Evolutionary conservation across 2,113 vertebrate genomes (phyloP), one percentile per base, ranked within the genome.

Genomic region (Acanthochromis polyacanthus): DNA sequence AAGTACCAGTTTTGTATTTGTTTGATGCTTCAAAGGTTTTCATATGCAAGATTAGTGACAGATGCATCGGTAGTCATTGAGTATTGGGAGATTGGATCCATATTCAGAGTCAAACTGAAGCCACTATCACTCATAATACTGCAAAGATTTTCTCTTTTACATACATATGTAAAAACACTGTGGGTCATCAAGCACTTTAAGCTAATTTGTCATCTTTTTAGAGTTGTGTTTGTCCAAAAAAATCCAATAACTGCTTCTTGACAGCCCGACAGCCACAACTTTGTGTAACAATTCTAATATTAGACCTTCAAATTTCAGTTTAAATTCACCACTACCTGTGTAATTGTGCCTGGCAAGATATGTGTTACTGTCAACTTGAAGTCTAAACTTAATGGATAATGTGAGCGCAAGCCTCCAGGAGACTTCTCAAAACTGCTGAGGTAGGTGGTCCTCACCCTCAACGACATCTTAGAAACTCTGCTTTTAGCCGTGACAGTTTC

Each of bases 341-440:
- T 66, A 80, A 59, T 45, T 71, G 28, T 7, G 16, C 64, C 65
- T 57, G 60, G 46, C 15, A 48, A 72, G 55, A 55, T 53, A 69
- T 69, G 36, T 56, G 25, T 64, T 72, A 52, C 59, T 71, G 72
- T 76, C 77, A 80, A 22, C 48, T 38, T 78, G 76, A 80, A 40
- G 40, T 43, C 67, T 32, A 48, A 78, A 70, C 70, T 61, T 85
- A 46, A 62, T 81, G 85, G 69, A 19, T 71, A 64, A 86, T 28
- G 16, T 66, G 58, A 74, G 70, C 60, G 50, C 30, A 6, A 46
- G 68, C 43, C 46, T 80, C 53, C 65, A 62, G 75, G 73, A 71
- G 76, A 60, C 50, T 23, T 85, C 58, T 59, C 23, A 20, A 69
- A 84, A 75, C 66, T 78, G 56, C 68, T 70, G 70, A 85, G 52